Conservation (phyloP, 2,113 vertebrate genomes). For the Drymodes brunneopygia region DNA sequence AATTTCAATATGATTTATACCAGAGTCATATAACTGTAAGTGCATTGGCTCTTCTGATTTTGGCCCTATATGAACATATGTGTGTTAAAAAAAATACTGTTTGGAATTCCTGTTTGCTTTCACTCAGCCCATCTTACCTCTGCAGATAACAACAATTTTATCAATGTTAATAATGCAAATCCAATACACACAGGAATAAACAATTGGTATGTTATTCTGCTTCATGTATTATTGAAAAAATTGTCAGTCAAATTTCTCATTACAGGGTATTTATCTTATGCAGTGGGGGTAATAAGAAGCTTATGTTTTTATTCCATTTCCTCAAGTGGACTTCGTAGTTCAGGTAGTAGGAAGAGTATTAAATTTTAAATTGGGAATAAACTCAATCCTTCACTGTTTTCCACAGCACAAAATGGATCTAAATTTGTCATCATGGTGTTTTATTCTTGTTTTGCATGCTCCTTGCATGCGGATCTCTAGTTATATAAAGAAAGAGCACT, state of each 20-base stretch:
- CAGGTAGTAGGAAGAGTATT: neutral
- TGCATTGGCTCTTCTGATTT: neutral
- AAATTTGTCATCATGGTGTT: neutral
- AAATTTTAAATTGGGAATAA: neutral
- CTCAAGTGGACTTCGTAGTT: neutral
- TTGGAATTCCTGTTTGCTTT: neutral
- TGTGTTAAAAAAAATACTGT: accelerated
- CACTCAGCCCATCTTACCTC: neutral
- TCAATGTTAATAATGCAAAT: neutral
- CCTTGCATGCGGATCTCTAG: neutral
- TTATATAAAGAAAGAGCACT: neutral
- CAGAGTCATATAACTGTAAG: neutral
- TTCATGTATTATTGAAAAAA: neutral
- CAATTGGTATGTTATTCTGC: neutral
- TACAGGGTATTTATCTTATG: neutral
- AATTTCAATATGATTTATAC: neutral
- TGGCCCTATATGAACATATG: neutral
- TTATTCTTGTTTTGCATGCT: neutral
- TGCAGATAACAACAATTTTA: neutral
- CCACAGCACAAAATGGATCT: neutral
- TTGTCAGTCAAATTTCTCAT: neutral
- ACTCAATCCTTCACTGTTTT: neutral
- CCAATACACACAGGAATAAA: neutral
- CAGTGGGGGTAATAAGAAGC: neutral
- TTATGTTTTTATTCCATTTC: neutral